phyloP scores from a whole-genome alignment of 1,140 invertebrate genomes.

The Chelonus insularis region DNA sequence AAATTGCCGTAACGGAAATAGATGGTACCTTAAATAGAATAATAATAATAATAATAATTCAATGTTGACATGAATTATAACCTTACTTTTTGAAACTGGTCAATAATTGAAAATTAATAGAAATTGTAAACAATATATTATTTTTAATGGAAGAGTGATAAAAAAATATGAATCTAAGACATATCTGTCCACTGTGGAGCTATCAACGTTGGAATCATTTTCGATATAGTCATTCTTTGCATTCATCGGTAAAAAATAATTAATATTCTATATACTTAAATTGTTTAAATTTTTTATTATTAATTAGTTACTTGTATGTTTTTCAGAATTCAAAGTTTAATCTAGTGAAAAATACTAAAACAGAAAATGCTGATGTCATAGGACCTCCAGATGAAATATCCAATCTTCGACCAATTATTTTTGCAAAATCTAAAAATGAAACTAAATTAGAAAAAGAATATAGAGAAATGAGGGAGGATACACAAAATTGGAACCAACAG shows the following conservation, averaged over 20 bases:
- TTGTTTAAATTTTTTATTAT: slow-evolving; percentile 5
- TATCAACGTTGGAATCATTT: too few relatives aligned
- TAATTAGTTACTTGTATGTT: not conserved
- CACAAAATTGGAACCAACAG: slow-evolving; percentile 78
- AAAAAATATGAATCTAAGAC: too few relatives aligned
- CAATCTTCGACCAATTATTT: slow-evolving; percentile 73
- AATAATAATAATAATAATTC: too few relatives aligned
- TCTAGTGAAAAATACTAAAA: slow-evolving; percentile 18
- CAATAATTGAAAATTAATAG: too few relatives aligned
- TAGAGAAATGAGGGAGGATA: slow-evolving; percentile 66
- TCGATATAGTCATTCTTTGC: too few relatives aligned
- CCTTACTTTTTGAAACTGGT: too few relatives aligned
- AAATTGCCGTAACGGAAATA: too few relatives aligned
- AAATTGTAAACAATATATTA: too few relatives aligned
- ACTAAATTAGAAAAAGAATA: slow-evolving; percentile 67
- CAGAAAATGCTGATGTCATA: slow-evolving; percentile 54
- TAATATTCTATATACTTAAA: slow-evolving; percentile 3
- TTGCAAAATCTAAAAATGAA: slow-evolving; percentile 67
- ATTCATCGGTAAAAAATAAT: not conserved
- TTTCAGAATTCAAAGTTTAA: slow-evolving; percentile 16
- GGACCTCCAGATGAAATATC: slow-evolving; percentile 80
- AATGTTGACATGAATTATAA: too few relatives aligned
- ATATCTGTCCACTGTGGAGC: too few relatives aligned
- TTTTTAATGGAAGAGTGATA: too few relatives aligned
- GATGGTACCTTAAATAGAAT: too few relatives aligned